phyloP scores from a whole-genome alignment of 2,888 invertebrate species.

The Drosophila picticornis region DNA sequence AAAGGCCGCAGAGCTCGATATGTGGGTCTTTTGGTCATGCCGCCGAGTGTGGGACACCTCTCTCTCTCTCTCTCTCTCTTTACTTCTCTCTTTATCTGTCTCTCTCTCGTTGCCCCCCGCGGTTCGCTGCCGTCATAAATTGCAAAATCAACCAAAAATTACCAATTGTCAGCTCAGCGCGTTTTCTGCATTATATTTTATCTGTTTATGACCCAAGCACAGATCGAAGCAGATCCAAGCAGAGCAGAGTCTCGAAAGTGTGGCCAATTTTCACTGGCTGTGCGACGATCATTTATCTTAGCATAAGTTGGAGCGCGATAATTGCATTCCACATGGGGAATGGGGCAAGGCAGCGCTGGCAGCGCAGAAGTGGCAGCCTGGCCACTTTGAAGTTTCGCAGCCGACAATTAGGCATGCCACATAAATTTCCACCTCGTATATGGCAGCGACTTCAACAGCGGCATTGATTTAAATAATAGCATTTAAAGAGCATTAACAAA shows the following conservation, averaged over 20 bases:
- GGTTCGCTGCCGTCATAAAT: conserved; percentile 57
- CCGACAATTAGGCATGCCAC: conserved; percentile 83
- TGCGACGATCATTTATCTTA: conserved; percentile 73
- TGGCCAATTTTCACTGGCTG: conserved; percentile 72
- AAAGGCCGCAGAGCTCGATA: conserved; percentile 3
- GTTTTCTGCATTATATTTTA: conserved; percentile 37
- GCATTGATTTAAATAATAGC: conserved; percentile 84
- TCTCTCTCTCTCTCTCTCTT: background rate
- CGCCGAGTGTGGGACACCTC: conserved; percentile 38
- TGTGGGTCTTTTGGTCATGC: conserved; percentile 71
- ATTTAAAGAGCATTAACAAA: conserved; percentile 59
- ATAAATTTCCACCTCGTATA: conserved; percentile 82
- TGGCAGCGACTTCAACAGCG: conserved; percentile 23
- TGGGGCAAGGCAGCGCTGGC: conserved; percentile 40
- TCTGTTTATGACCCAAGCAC: conserved; percentile 41
- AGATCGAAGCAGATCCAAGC: conserved; percentile 4
- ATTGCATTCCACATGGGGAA: conserved; percentile 78
- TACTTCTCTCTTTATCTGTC: background rate
- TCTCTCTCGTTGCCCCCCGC: conserved; percentile 6
- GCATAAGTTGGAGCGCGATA: conserved; percentile 81
- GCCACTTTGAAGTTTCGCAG: conserved; percentile 62
- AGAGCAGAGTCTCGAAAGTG: conserved; percentile 54
- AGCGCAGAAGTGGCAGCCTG: conserved; percentile 23
- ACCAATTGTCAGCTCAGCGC: conserved; percentile 64
- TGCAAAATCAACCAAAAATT: conserved; percentile 74